These are phyloP conservation scores for Coccyzus lansbergi DNA, from an alignment of 2,797 vertebrate species.

Conservation along the genomic window DNA sequence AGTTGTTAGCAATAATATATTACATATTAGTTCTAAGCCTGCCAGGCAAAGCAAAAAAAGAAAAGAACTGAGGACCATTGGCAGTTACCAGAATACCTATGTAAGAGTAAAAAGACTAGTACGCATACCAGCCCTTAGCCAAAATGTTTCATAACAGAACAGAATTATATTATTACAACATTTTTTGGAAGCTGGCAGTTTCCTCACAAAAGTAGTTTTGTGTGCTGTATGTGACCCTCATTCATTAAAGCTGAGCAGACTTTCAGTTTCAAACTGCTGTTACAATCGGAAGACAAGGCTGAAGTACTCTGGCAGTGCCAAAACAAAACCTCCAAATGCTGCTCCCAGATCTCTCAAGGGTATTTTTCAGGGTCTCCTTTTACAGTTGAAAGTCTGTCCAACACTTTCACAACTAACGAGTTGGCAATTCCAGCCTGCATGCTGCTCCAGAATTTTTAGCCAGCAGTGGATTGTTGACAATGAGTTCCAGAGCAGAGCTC, in stretches of 20 bases:
- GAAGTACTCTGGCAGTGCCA: neutral
- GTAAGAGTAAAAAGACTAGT: neutral
- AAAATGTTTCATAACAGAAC: neutral
- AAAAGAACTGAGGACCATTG: neutral
- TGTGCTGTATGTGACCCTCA: neutral
- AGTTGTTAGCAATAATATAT: neutral
- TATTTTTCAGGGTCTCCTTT: conserved; percentile 31
- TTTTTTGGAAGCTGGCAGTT: neutral
- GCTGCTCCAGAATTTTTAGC: neutral
- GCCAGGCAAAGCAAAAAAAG: neutral
- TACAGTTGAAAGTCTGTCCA: conserved; percentile 6
- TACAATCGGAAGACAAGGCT: neutral
- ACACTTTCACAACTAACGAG: conserved; percentile 36
- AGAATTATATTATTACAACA: neutral
- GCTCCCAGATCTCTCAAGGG: conserved; percentile 12
- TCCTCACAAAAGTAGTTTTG: neutral
- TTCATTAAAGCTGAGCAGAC: neutral
- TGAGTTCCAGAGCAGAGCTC: neutral
- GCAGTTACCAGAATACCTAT: neutral
- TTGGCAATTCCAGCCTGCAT: conserved; percentile 23
- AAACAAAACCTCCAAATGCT: neutral
- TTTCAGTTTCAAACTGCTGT: neutral
- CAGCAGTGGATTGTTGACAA: neutral
- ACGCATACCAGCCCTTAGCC: neutral
- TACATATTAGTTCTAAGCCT: neutral